Evolutionary conservation across 2,888 invertebrate species (phyloP), one percentile per base, ranked within the genome.

Genomic region (Chloromyia formosa): DNA sequence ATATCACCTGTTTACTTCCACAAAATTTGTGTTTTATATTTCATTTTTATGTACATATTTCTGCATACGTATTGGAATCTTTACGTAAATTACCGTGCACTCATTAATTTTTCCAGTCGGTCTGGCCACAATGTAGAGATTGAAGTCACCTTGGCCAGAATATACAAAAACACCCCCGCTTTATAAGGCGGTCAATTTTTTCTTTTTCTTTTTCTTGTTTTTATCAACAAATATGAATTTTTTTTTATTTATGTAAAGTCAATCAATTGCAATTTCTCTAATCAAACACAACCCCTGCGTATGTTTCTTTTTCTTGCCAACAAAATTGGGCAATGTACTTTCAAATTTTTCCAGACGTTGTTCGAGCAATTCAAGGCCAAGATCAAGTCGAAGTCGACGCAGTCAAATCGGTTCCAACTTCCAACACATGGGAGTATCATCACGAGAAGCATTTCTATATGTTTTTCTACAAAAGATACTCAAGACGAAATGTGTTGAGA

Each of bases 281-380:
- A 49, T 49, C 49, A 49, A n/a, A 2, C 49, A 49, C 49, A n/a
- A n/a, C 12, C 49, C 49, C 49, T n/a, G 14, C 12, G 14, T 3
- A 49, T n/a, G n/a, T n/a, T n/a, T n/a, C 7, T 2, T 35, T 35
- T 49, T 49, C 49, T 49, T 49, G 3, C 49, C 49, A 49, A n/a
- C 3, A 49, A 49, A 49, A 12, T 12, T n/a, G 49, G 16, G 49
- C 49, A 49, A 49, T 49, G 49, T 10, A 49, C 49, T 49, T 49
- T 12, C 49, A 49, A 49, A 35, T 35, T 49, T 49, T 49, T 49
- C 49, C 49, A 49, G 49, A 49, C 49, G 49, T n/a, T n/a, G n/a
- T n/a, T 2, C 27, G 27, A 35, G 12, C 49, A 49, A n/a, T n/a
- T 49, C 49, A 49, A 49, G 49, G 49, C 49, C 49, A 49, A 49